A percentile compares a stretch with the other conserved stretches of the same genome.
Evolutionary conservation across 2,888 invertebrate species (phyloP).

Genomic region (Lysandra bellargus): DNA sequence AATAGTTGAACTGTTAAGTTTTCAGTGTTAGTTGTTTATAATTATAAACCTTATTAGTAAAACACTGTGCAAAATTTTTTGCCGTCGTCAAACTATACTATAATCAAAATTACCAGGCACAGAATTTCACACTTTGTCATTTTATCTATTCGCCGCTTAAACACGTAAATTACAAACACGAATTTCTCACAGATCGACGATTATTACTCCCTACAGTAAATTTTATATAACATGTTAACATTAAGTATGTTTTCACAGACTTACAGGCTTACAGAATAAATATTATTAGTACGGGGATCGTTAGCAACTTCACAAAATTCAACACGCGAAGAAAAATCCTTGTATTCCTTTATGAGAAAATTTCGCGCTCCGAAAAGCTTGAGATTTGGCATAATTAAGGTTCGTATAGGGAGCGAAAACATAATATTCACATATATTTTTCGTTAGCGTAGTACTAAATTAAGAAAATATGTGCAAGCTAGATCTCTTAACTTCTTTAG

Average conservation of each 20-base stretch:
- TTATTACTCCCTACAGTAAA: background rate
- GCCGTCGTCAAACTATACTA: no score
- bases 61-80: no score
- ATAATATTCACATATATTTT: slow-evolving; percentile 3
- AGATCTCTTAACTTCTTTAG: no score
- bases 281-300: slow-evolving; percentile 5
- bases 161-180: background rate
- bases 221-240: background rate
- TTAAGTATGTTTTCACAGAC: background rate
- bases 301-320: slow-evolving; percentile 10
- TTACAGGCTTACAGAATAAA: background rate
- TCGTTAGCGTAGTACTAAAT: background rate
- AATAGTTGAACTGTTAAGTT: no score
- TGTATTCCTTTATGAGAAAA: slow-evolving; percentile 16
- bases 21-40: no score
- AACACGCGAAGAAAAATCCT: slow-evolving; percentile 2
- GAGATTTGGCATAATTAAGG: slow-evolving; percentile 1
- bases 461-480: background rate
- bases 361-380: background rate
- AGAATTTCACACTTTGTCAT: no score
- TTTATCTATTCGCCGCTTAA: no score
- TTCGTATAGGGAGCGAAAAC: slow-evolving; percentile 7
- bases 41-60: no score
- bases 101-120: no score
- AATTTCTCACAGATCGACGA: background rate